Evolutionary conservation across 2,888 invertebrate species (phyloP).

Genomic region (Arenicola marina): DNA sequence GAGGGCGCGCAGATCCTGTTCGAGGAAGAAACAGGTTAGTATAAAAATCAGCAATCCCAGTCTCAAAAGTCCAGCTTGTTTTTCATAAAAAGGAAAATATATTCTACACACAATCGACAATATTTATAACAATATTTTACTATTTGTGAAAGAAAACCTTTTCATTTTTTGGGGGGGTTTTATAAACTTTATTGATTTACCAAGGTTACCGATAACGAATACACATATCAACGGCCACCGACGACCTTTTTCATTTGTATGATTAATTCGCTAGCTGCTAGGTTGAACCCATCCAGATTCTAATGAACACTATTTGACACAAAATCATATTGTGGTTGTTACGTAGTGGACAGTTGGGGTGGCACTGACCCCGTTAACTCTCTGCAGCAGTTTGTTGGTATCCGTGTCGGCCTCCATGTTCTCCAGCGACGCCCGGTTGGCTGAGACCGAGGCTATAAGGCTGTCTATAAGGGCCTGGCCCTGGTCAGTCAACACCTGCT

Average conservation of each 20-base stretch:
- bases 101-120: not conserved
- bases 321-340: not conserved
- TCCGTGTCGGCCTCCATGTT: conserved; percentile 47
- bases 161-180: no score
- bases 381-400: conserved; percentile 43
- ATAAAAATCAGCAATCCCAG: not conserved
- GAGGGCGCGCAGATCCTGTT: conserved; percentile 57
- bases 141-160: no score
- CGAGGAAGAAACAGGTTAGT: not conserved
- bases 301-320: no score
- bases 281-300: no score
- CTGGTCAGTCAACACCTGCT: conserved; percentile 63
- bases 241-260: no score
- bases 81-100: not conserved
- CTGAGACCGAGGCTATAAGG: conserved; percentile 67
- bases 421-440: conserved; percentile 49
- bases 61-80: not conserved
- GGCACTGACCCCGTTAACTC: conserved; percentile 53
- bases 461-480: conserved; percentile 69
- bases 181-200: not conserved
- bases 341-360: not conserved
- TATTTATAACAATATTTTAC: not conserved
- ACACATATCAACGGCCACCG: no score
- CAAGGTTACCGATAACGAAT: no score
- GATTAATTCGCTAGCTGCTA: no score